A percentile compares a stretch with the other conserved stretches of the same genome.
phyloP scores from a whole-genome alignment of 2,797 vertebrate species.

The Lagocephalus sceleratus region DNA sequence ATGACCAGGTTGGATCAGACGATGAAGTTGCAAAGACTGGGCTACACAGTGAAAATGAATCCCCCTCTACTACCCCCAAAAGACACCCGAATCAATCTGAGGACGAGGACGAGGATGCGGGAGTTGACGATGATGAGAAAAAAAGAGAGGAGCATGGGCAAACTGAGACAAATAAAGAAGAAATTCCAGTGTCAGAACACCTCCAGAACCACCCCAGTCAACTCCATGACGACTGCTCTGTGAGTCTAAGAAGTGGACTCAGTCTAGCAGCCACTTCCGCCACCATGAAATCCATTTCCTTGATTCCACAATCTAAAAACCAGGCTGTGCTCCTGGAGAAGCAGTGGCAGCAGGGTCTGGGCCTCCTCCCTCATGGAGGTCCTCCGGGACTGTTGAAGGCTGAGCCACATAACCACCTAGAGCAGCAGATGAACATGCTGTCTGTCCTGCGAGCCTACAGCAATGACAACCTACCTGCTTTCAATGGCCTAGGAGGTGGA shows the following conservation, averaged over 20 bases:
- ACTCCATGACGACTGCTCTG: slow-evolving; percentile 46
- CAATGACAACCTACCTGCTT: slow-evolving; percentile 90
- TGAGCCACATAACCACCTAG: slow-evolving; percentile 84
- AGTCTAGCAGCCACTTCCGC: slow-evolving; percentile 42
- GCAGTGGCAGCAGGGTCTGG: slow-evolving; percentile 84
- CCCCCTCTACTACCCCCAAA: slow-evolving; percentile 60
- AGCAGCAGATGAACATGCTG: slow-evolving; percentile 94
- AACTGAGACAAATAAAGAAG: slow-evolving; percentile 78
- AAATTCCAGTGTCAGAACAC: slow-evolving; percentile 60
- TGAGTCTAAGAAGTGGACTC: slow-evolving; percentile 55
- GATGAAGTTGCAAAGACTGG: slow-evolving; percentile 58
- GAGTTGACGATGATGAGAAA: slow-evolving; percentile 75
- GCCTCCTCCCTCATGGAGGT: slow-evolving; percentile 83
- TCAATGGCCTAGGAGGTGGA: slow-evolving; percentile 89
- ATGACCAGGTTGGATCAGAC: slow-evolving; percentile 78
- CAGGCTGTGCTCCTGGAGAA: slow-evolving; percentile 83
- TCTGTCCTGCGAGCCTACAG: slow-evolving; percentile 98
- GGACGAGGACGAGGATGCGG: slow-evolving; percentile 77
- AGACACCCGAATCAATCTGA: slow-evolving; percentile 72
- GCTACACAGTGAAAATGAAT: slow-evolving; percentile 33
- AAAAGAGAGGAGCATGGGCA: slow-evolving; percentile 84
- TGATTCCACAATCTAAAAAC: slow-evolving; percentile 76
- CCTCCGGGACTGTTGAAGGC: slow-evolving; percentile 84
- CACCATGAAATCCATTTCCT: slow-evolving; percentile 75
- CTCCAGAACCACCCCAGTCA: slow-evolving; percentile 50